phyloP scores from a whole-genome alignment of 2,888 invertebrate species.

The Tinea pellionella region DNA sequence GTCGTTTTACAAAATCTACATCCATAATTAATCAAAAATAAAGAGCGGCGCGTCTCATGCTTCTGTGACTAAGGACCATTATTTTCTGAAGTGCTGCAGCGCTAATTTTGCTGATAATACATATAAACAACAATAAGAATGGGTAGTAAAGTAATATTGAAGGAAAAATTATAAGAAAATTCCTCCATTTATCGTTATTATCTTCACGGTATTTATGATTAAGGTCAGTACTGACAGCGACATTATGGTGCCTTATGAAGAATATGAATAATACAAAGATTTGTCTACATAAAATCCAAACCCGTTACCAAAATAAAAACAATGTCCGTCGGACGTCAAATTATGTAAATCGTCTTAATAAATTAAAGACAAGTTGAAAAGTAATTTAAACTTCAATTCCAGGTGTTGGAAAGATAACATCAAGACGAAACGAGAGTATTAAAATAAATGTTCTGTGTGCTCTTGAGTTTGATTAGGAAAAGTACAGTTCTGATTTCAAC shows the following conservation, averaged over 20 bases:
- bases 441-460: conserved; percentile 18
- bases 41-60: too few species aligned
- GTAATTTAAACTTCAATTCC: conserved; percentile 32
- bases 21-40: too few species aligned
- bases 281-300: not conserved
- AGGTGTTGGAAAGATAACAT: conserved; percentile 24
- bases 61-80: too few species aligned
- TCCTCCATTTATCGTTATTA: not conserved
- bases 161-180: not conserved
- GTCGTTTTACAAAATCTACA: too few species aligned
- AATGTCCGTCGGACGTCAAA: conserved; percentile 21
- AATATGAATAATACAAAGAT: not conserved
- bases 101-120: too few species aligned
- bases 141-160: too few species aligned
- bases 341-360: conserved; percentile 41
- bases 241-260: not conserved
- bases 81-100: too few species aligned
- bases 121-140: too few species aligned
- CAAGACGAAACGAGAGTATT: conserved; percentile 18
- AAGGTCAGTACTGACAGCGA: not conserved
- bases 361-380: conserved; percentile 39
- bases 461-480: conserved; percentile 17
- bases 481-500: not conserved
- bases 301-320: not conserved
- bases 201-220: not conserved